Conservation (phyloP, 2,888 invertebrate species). For the Pedicia rivosa region DNA sequence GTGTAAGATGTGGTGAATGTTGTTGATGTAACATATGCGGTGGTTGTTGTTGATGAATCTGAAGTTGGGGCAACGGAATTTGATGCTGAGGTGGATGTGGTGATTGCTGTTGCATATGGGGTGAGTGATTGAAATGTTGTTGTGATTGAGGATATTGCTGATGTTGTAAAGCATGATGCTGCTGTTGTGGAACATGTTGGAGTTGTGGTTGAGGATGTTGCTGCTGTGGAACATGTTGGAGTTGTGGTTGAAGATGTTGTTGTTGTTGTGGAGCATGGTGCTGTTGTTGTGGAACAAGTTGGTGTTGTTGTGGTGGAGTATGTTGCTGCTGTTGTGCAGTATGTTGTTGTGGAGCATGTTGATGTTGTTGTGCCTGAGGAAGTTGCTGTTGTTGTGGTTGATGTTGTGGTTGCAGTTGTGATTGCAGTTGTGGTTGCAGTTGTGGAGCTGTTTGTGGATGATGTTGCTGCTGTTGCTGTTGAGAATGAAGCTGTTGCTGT, state of each 20-base stretch:
- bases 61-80: constrained; percentile 3
- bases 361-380: constrained; percentile 5
- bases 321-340: constrained; percentile 19
- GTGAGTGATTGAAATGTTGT: neutral
- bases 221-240: constrained; percentile 7
- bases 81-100: constrained; percentile 5
- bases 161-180: constrained; percentile 6
- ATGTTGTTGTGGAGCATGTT: constrained; percentile 5
- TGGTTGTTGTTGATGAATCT: neutral
- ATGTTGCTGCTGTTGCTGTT: constrained; percentile 7
- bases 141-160: neutral
- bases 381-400: constrained; percentile 8
- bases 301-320: constrained; percentile 15
- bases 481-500: neutral
- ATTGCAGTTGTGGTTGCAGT: constrained; percentile 12
- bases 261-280: constrained; percentile 7
- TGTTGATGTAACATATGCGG: neutral
- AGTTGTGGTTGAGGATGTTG: constrained; percentile 7
- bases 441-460: constrained; percentile 12
- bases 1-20: constrained; percentile 8
- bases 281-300: constrained; percentile 15
- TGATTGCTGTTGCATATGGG: neutral
- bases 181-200: constrained; percentile 6
- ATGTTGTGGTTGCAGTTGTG: constrained; percentile 8
- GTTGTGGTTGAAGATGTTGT: constrained; percentile 8